Conservation (phyloP, 2,113 vertebrate species). For the Xenopus tropicalis region DNA sequence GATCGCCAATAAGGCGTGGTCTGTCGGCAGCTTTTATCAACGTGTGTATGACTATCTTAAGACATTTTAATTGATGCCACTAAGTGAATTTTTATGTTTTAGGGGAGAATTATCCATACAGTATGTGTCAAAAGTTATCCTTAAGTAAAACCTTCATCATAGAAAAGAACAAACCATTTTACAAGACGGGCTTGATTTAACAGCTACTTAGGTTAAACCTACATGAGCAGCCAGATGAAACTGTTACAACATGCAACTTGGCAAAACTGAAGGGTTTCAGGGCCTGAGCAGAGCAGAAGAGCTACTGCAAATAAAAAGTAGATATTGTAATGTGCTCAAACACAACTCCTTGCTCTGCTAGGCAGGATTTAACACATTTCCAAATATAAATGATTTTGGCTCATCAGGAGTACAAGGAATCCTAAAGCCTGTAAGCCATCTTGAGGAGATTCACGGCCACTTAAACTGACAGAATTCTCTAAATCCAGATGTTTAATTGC, state of each 20-base stretch:
- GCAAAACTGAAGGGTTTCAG: constrained; percentile 4
- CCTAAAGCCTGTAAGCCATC: constrained; percentile 36
- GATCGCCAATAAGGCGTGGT: too few relatives aligned
- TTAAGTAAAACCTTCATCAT: too few relatives aligned
- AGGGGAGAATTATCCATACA: too few relatives aligned
- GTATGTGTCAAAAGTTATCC: too few relatives aligned
- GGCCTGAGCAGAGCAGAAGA: constrained; percentile 12
- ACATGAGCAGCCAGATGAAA: not conserved
- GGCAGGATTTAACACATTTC: constrained; percentile 28
- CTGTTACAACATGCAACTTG: constrained; percentile 1
- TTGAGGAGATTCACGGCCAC: constrained; percentile 39
- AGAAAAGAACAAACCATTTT: too few relatives aligned
- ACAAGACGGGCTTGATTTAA: too few relatives aligned
- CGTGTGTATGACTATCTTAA: too few relatives aligned
- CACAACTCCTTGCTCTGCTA: constrained; percentile 25
- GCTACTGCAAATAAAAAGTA: constrained; percentile 17
- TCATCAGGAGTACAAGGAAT: constrained; percentile 31
- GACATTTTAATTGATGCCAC: too few relatives aligned
- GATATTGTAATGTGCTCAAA: constrained; percentile 13
- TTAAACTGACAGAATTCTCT: constrained; percentile 31
- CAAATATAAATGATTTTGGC: constrained; percentile 40
- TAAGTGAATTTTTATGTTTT: too few relatives aligned
- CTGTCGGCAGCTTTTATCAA: too few relatives aligned
- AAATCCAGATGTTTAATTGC: constrained; percentile 33
- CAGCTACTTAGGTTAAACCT: not conserved